Base-by-base conservation (phyloP, 2,888 invertebrate species). In the Zhuqinia jingwanae region DNA sequence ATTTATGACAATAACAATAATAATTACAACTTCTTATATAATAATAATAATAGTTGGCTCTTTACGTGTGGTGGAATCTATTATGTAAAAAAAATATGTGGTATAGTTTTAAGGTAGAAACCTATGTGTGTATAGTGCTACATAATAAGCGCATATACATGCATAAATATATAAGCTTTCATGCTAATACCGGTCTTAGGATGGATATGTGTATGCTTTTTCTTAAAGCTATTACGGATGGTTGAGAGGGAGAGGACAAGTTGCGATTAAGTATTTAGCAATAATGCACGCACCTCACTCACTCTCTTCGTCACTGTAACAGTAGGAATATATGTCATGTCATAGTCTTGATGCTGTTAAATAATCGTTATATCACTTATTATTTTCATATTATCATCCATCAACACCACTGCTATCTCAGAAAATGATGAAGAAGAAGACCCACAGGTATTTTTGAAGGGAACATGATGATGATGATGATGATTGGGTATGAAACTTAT, bases 291-390 rank as follows among this genome's bases (percentile, higher is more conserved):
- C 27, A 56, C 20, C n/a, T 13, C 56, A 75, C 73, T 47, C 77
- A 68, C 36, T 60, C 70, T 75, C 73, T 73, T 82, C 76, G 27
- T 11, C 36, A 53, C 13, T 8, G 63, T 20, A 68, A 76, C 27
- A 47, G 68, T 25, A 70, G 11, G 70, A 60, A 79, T 79, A 79
- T 85, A 42, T 85, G 85, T 85, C 85, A 85, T 79, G 79, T 63
- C 79, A 79, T n/a, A n/a, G n/a, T n/a, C n/a, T n/a, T 79, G 85
- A 79, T 85, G 78, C 20, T 85, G 85, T 85, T 85, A 85, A 79
- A 85, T 85, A 85, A 85, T 85, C 85, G 85, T 79, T 79, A 85
- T 78, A 73, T 85, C 79, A 85, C 85, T 79, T 85, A 85, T 85
- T 85, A 85, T 85, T 79, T 73, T 85, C 79, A 58, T 85, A 79